Evolutionary conservation across 53 echinoderm and acorn worm genomes (phyloP), one percentile per base, ranked within the genome.

Genomic region (Echinarachnius parma): DNA sequence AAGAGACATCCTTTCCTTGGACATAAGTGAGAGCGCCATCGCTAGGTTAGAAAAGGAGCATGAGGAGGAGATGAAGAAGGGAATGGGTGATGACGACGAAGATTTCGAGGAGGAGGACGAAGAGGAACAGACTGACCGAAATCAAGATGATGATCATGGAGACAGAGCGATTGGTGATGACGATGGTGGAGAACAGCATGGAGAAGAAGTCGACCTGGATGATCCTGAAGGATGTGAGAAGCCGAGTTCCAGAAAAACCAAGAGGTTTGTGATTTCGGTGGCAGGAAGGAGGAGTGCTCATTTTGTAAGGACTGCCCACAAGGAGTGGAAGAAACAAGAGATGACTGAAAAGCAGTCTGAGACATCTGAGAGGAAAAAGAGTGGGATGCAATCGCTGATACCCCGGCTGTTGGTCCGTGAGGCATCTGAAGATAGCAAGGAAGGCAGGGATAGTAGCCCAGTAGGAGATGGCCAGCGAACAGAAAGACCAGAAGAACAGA

Each of bases 1-100:
- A 16, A 56, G 56, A 29, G 46, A 56, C 16, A 56, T 72, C 27
- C 24, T 72, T 14, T 36, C 37, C 13, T 37, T 72, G 55, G 74
- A 72, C 2, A 15, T 72, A 26, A 72, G 74, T 26, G 36, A 25
- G 10, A 56, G 55, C 5, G 74, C 55, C n/a, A 72, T 25, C 27
- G 28, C 5, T 5, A 28, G 16, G 24, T 42, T 72, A 14, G 25
- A 56, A 57, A 56, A 56, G 30, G 56, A 39, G 44, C 74, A 57
- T 56, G 74, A 72, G 34, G 55, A 37, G n/a, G 74, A 55, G 28
- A 36, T 72, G 55, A 26, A 34, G 46, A 26, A 16, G 19, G 74
- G 24, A 10, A 7, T 37, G 5, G 57, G 56, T 5, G 35, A 24
- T 5, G 57, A 11, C 22, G 74, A 72, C 44, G 11, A n/a, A n/a